These are phyloP conservation scores for Crematogaster levior DNA, from an alignment of 2,888 invertebrate genomes.

Conservation along the genomic window DNA sequence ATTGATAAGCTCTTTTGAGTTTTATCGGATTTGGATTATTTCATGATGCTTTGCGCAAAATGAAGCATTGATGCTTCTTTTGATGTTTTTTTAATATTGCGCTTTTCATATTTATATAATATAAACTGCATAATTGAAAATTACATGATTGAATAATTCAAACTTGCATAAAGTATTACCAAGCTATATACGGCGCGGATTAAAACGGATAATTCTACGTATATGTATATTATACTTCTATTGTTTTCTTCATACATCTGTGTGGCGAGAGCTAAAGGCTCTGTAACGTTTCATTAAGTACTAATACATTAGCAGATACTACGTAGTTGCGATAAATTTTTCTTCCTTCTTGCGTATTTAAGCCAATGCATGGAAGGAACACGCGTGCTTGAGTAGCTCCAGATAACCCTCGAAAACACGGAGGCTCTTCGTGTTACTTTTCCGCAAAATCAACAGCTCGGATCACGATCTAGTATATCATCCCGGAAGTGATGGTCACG, in stretches of 20 bases:
- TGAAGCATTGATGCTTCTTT: neutral
- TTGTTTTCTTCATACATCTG: neutral
- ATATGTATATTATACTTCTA: too few species aligned
- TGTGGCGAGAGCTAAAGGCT: neutral
- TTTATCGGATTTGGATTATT: neutral
- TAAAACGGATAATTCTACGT: neutral
- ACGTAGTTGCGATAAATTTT: neutral
- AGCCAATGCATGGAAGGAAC: neutral
- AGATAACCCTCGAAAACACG: conserved; percentile 25
- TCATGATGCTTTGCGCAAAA: neutral
- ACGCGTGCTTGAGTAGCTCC: neutral
- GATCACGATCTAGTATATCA: conserved; percentile 23
- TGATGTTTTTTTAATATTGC: too few species aligned
- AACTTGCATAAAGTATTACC: conserved; percentile 22
- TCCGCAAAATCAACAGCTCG: conserved; percentile 32
- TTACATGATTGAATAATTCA: conserved; percentile 16
- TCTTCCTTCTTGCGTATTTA: too few species aligned
- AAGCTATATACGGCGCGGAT: neutral
- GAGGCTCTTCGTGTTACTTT: conserved; percentile 13
- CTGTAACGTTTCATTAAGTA: neutral
- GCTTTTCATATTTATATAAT: conserved; percentile 8
- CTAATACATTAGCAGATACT: neutral
- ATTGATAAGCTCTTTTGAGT: neutral
- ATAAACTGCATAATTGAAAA: too few species aligned
- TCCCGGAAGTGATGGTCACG: neutral